Base-by-base conservation (phyloP, 2,888 invertebrate species). In the Limnephilus auricula region DNA sequence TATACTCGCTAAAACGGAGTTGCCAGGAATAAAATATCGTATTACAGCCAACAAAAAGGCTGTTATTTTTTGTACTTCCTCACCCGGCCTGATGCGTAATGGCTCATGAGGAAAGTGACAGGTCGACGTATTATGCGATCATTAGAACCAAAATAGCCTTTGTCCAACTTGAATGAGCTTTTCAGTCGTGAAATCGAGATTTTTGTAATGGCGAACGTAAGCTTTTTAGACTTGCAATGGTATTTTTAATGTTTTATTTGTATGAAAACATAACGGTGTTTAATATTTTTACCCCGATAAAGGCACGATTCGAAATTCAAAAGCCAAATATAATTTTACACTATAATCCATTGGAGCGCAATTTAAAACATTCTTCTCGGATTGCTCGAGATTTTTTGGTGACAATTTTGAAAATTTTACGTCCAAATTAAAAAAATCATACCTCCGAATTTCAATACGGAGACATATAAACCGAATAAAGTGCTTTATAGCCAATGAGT, bases 91-190 rank as follows among this genome's bases (percentile, higher is more conserved):
- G 31, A 79, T 45, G 45, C 45, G 15, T 15, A 12, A 10, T 45
- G 45, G n/a, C 34, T 40, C 34, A 13, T 30, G 34, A 79, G 65
- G 45, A 65, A 65, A 79, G 78, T 85, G 84, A 90, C 84, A 45
- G 90, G 82, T 34, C 79, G 32, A 30, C 87, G 87, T 40, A 37
- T 80, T 80, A 80, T 90, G 50, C 18, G 45, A 89, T 89, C 89
- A 85, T 91, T 91, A 91, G 82, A 82, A 45, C 78, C 90, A 90
- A 90, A 90, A 90, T 85, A 85, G 37, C 78, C 90, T 85, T 90
- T 85, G 78, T 79, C 9, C 37, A 10, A 13, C 15, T 34, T 89
- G 40, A 89, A 89, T 89, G 80, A 65, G 31, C 79, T 37, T 65
- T 37, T 31, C n/a, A 30, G 34, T 30, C 15, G 34, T 80, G 89